Conservation (phyloP, 2,888 invertebrate species). For the Hofmannophila pseudospretella region DNA sequence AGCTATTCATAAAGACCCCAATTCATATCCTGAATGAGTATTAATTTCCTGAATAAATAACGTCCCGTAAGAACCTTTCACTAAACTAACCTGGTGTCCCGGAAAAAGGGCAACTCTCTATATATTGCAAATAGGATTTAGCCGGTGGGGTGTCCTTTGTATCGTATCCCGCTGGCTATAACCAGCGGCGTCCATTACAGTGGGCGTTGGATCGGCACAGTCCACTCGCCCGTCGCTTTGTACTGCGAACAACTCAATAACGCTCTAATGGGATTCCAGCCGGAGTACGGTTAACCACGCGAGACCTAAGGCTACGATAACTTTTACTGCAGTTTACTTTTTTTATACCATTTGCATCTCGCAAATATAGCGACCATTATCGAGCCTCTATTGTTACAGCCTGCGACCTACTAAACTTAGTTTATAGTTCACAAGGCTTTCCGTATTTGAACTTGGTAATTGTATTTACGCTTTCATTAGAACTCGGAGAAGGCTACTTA, state of each 20-base stretch:
- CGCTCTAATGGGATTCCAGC: conserved; percentile 67
- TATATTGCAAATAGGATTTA: conserved; percentile 23
- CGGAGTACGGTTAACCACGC: conserved; percentile 56
- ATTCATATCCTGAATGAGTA: no score
- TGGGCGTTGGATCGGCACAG: conserved; percentile 42
- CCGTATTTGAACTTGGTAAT: not conserved
- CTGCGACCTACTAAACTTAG: conserved; percentile 37
- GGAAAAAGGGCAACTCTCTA: not conserved
- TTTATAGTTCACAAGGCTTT: conserved; percentile 6
- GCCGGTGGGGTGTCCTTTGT: conserved; percentile 34
- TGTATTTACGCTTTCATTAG: no score
- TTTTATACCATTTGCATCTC: conserved; percentile 6
- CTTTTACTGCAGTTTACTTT: conserved; percentile 30
- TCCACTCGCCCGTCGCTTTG: conserved; percentile 40
- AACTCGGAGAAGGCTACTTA: no score
- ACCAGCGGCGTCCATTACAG: conserved; percentile 38
- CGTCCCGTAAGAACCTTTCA: no score
- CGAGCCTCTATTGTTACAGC: conserved; percentile 42
- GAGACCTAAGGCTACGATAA: conserved; percentile 46
- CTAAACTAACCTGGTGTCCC: not conserved
- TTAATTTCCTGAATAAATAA: no score
- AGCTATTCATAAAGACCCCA: no score
- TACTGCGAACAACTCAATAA: conserved; percentile 64
- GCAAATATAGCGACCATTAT: conserved; percentile 35
- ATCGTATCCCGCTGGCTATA: conserved; percentile 28